A percentile compares a stretch with the other conserved stretches of the same genome.
These are phyloP conservation scores for Podarcis cretensis DNA, from an alignment of 2,113 vertebrate species.

Conservation along the genomic window DNA sequence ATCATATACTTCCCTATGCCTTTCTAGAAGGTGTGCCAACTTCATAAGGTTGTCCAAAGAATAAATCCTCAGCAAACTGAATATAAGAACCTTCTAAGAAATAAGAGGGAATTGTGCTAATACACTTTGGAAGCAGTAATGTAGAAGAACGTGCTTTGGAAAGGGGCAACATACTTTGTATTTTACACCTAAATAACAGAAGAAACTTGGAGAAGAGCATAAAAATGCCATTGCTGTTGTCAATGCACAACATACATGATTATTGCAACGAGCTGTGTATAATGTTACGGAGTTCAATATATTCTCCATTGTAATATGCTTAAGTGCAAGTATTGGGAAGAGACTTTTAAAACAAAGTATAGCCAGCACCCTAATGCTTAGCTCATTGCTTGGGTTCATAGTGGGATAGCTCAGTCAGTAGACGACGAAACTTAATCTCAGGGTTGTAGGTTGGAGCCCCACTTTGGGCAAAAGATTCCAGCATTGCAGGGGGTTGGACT, in stretches of 20 bases:
- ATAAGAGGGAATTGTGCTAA: no score
- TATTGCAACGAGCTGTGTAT: neutral
- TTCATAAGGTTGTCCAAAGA: slow-evolving; percentile 46
- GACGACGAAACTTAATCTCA: neutral
- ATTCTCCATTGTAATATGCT: neutral
- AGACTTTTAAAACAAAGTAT: slow-evolving; percentile 42
- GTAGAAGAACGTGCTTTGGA: slow-evolving; percentile 18
- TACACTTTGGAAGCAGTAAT: no score
- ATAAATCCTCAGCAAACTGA: neutral
- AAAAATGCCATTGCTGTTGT: neutral
- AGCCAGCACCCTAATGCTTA: neutral
- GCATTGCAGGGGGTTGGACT: no score
- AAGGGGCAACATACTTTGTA: slow-evolving; percentile 8
- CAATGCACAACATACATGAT: slow-evolving; percentile 16
- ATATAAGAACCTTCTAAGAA: no score
- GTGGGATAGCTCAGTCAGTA: neutral
- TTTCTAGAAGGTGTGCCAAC: slow-evolving; percentile 48
- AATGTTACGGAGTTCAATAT: slow-evolving; percentile 25
- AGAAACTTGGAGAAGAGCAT: slow-evolving; percentile 10
- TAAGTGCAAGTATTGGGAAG: neutral
- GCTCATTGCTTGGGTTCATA: neutral
- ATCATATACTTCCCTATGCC: slow-evolving; percentile 27
- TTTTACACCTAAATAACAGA: slow-evolving; percentile 16
- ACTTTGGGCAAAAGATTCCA: no score
- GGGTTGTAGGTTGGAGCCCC: no score